phyloP scores from a whole-genome alignment of 2,888 invertebrate species.

The Aphidoletes aphidimyza region DNA sequence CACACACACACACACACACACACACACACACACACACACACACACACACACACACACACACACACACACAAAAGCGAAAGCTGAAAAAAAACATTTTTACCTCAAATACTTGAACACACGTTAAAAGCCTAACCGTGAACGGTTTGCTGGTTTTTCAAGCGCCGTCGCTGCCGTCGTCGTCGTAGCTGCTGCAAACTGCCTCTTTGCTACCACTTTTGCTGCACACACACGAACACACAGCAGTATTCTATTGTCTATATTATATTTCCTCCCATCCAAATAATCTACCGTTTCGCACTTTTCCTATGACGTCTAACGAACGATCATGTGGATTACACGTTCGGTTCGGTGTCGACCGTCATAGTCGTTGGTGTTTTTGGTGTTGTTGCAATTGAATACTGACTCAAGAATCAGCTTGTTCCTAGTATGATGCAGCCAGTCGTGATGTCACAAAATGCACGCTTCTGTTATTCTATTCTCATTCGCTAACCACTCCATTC shows the following conservation, averaged over 20 bases:
- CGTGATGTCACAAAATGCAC: too few species aligned
- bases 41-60: background rate
- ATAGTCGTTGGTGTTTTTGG: background rate
- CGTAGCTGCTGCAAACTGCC: too few species aligned
- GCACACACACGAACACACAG: too few species aligned
- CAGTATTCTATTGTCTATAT: conserved; percentile 15
- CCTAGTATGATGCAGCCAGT: too few species aligned
- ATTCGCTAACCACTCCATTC: too few species aligned
- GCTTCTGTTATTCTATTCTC: too few species aligned
- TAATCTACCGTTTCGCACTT: conserved; percentile 47
- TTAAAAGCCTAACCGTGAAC: conserved; percentile 21
- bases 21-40: background rate
- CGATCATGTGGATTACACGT: conserved; percentile 27
- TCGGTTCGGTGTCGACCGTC: background rate
- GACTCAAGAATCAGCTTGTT: background rate
- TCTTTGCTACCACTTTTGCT: background rate
- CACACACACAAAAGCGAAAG: background rate
- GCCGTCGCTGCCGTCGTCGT: too few species aligned
- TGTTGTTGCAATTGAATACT: background rate
- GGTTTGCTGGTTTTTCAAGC: too few species aligned
- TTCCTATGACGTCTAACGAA: conserved; percentile 31
- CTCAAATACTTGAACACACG: too few species aligned
- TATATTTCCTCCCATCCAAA: conserved; percentile 9
- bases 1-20: background rate
- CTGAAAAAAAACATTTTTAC: background rate